These are phyloP conservation scores for Phataginus tricuspis DNA, from an alignment of 2,797 vertebrate genomes.

Conservation along the genomic window DNA sequence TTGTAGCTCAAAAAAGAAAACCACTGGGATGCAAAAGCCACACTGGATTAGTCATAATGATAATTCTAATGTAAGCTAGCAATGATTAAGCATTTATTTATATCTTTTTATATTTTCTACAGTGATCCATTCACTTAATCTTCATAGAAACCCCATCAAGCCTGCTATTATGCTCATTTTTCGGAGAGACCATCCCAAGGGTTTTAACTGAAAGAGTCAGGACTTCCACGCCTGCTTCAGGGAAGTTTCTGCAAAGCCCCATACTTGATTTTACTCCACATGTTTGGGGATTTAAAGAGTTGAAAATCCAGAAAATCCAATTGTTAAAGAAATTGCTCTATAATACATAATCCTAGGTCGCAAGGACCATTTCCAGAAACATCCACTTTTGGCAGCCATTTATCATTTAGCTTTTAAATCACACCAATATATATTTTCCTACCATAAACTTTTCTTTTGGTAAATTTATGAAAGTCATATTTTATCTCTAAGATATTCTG, in stretches of 20 bases:
- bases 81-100: not conserved
- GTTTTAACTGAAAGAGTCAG: not conserved
- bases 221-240: not conserved
- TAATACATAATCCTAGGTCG: not conserved
- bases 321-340: not conserved
- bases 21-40: accelerated
- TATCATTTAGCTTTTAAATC: not conserved
- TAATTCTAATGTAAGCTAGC: not conserved
- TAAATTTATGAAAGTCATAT: not conserved
- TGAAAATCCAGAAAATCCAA: not conserved
- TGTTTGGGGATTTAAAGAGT: not conserved
- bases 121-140: not conserved
- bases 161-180: not conserved
- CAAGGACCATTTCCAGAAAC: not conserved
- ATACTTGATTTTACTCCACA: not conserved
- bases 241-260: not conserved
- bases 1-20: not conserved
- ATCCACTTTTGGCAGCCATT: not conserved
- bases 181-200: not conserved
- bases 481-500: not conserved
- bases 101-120: not conserved
- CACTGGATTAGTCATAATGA: not conserved
- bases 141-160: not conserved
- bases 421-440: not conserved
- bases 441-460: not conserved